Evolutionary conservation across 2,797 vertebrate genomes (phyloP).

Genomic region (Diceros bicornis): DNA sequence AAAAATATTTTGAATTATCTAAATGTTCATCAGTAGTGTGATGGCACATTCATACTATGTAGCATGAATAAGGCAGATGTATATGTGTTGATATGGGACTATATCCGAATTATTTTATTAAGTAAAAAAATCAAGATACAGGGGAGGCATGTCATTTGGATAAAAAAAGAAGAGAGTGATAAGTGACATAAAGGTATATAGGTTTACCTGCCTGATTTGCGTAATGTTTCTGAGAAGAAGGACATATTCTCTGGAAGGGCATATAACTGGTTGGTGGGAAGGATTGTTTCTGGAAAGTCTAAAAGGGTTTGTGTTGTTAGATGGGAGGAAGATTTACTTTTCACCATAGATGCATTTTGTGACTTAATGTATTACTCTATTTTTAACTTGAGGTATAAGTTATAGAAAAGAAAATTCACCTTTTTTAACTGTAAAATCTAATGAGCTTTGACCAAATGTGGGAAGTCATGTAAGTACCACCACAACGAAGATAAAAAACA

Average conservation of each 20-base stretch:
- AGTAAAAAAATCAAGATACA: background rate
- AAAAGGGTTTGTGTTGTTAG: background rate
- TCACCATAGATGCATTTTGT: background rate
- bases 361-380: background rate
- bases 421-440: background rate
- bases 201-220: background rate
- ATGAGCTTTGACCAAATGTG: background rate
- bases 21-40: background rate
- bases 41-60: background rate
- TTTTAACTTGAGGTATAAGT: background rate
- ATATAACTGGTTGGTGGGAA: background rate
- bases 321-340: background rate
- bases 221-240: background rate
- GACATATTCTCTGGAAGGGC: background rate
- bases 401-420: background rate
- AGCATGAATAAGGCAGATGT: background rate
- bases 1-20: background rate
- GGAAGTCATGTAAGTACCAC: background rate
- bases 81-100: background rate
- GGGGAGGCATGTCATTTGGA: background rate
- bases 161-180: background rate
- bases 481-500: background rate
- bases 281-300: background rate
- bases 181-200: background rate
- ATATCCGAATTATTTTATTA: background rate